phyloP scores from a whole-genome alignment of 30 jellyfish, hydroid and myxozoan species.

The Turritopsis dohrnii region DNA sequence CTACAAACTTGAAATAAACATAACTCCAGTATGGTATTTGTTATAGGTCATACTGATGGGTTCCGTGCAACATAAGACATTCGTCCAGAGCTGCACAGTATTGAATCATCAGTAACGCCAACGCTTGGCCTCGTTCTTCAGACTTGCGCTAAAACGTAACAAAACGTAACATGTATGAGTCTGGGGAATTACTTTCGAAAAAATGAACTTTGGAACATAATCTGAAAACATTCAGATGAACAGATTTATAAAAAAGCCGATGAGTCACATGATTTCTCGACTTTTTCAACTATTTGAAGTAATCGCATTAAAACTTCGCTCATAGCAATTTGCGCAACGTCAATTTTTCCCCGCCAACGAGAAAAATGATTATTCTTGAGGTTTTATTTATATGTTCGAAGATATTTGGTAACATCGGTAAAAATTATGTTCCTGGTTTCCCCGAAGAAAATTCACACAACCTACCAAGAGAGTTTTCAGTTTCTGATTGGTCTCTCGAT shows the following conservation, averaged over 20 bases:
- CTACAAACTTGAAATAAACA: too few relatives aligned
- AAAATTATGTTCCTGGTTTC: too few relatives aligned
- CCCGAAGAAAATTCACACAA: not conserved
- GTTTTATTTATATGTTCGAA: too few relatives aligned
- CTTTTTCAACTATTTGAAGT: too few relatives aligned
- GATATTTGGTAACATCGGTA: too few relatives aligned
- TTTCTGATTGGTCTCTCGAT: conserved; percentile 7
- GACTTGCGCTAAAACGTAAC: conserved; percentile 81
- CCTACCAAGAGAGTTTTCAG: conserved; percentile 53
- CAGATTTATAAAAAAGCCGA: not conserved
- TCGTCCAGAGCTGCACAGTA: conserved; percentile 80
- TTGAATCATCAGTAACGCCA: conserved; percentile 74
- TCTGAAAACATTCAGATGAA: not conserved
- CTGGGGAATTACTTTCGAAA: not conserved
- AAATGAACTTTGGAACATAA: not conserved
- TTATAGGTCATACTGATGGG: conserved; percentile 45
- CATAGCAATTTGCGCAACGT: too few relatives aligned
- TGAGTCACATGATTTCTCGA: too few relatives aligned
- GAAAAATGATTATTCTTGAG: too few relatives aligned
- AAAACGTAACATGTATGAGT: not conserved
- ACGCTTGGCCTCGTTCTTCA: conserved; percentile 83
- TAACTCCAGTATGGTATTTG: too few relatives aligned
- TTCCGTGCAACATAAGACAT: conserved; percentile 29
- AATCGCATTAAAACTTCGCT: too few relatives aligned
- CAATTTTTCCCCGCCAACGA: too few relatives aligned